Conservation (phyloP, 64 coral and sea anemone species). For the Platygyra sinensis region DNA sequence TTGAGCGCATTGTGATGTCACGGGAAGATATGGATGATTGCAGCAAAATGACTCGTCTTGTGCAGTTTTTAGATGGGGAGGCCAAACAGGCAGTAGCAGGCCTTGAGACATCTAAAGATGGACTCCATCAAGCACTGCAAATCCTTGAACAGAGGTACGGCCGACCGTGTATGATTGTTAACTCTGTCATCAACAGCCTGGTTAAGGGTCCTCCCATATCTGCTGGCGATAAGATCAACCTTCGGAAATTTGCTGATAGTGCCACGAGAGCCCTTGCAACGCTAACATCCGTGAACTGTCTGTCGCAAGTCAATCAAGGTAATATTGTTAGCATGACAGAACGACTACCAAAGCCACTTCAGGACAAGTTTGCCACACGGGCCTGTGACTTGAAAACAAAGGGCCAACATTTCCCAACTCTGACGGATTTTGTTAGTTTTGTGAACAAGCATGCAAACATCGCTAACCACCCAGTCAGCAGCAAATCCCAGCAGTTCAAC, state of each 20-base stretch:
- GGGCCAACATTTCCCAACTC: conserved; percentile 50
- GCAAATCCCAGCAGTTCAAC: conserved; percentile 18
- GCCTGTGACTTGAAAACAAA: conserved; percentile 44
- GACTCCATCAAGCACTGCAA: conserved; percentile 33
- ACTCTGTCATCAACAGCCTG: conserved; percentile 45
- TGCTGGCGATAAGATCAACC: conserved; percentile 6
- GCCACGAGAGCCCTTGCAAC: conserved; percentile 46
- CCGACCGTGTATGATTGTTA: conserved; percentile 49
- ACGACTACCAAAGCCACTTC: conserved; percentile 39
- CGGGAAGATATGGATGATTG: neutral
- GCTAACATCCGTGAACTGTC: conserved; percentile 23
- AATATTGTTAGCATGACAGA: conserved; percentile 54
- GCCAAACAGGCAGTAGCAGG: conserved; percentile 37
- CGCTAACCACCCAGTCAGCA: conserved; percentile 49
- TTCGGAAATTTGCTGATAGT: conserved; percentile 54
- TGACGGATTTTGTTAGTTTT: conserved; percentile 49
- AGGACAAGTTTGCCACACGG: conserved; percentile 49
- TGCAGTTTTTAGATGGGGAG: conserved; percentile 37
- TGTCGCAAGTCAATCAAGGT: conserved; percentile 53
- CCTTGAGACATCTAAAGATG: conserved; percentile 17
- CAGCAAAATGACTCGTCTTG: conserved; percentile 18
- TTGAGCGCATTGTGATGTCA: neutral
- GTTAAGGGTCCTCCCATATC: conserved; percentile 49
- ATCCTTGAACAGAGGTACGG: conserved; percentile 51
- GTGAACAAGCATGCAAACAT: conserved; percentile 47